phyloP scores from a whole-genome alignment of 2,113 vertebrate genomes.

The Cottus gobio region DNA sequence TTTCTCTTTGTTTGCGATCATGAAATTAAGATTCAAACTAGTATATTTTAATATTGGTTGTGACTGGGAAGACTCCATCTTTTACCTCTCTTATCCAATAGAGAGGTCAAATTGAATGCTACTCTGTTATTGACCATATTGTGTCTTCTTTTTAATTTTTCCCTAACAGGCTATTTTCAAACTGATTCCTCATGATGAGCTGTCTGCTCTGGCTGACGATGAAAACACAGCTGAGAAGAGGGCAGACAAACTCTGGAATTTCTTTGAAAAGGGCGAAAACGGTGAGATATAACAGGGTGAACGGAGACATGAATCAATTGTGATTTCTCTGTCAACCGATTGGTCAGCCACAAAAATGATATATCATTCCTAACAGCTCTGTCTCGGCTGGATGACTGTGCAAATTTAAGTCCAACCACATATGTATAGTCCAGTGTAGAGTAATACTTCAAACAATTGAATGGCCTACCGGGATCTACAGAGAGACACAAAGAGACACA shows the following conservation, averaged over 20 bases:
- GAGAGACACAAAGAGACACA: not conserved
- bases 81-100: not conserved
- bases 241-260: slow-evolving; percentile 78
- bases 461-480: not conserved
- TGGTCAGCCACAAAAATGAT: not conserved
- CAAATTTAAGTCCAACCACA: not conserved
- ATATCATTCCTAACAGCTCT: not conserved
- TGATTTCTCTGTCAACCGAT: not conserved
- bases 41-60: not conserved
- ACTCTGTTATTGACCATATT: not conserved
- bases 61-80: not conserved
- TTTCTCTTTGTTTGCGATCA: not conserved
- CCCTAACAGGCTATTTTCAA: slow-evolving; percentile 77
- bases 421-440: not conserved
- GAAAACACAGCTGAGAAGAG: slow-evolving; percentile 81
- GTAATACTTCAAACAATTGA: too few relatives aligned
- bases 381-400: not conserved
- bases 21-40: not conserved
- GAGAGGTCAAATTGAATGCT: not conserved
- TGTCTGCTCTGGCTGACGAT: slow-evolving; percentile 44
- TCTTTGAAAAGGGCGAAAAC: slow-evolving; percentile 71
- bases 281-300: slow-evolving; percentile 57
- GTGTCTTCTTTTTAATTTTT: not conserved
- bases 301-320: not conserved
- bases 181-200: slow-evolving; percentile 74